Conservation (phyloP, 2,797 vertebrate species). For the Glossophaga mutica region DNA sequence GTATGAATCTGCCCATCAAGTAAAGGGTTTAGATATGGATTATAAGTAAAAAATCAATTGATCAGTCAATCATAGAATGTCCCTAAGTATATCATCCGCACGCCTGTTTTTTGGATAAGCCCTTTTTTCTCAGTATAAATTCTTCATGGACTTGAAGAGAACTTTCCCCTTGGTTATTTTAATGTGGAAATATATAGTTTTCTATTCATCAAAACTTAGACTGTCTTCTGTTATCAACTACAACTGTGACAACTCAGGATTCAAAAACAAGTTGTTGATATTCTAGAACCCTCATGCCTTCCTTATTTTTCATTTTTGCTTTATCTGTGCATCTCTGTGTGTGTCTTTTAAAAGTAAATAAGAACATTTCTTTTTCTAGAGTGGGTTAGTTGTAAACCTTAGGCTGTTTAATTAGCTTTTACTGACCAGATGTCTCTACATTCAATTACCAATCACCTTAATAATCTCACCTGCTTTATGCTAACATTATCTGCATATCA, state of each 20-base stretch:
- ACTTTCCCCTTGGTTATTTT: neutral
- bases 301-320: neutral
- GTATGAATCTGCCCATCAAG: neutral
- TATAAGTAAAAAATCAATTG: neutral
- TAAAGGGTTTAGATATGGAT: neutral
- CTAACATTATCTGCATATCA: neutral
- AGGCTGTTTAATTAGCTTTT: neutral
- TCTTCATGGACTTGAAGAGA: neutral
- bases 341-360: conserved; percentile 20
- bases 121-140: neutral
- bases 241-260: neutral
- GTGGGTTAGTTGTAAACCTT: neutral
- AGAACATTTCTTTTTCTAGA: neutral
- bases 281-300: neutral
- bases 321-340: neutral
- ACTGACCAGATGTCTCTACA: neutral
- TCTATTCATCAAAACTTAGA: neutral
- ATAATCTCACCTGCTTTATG: neutral
- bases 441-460: neutral
- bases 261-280: neutral
- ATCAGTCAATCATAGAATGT: neutral
- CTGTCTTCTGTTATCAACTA: neutral
- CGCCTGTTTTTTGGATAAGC: neutral
- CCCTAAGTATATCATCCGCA: neutral
- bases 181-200: neutral